phyloP scores from a whole-genome alignment of 2,888 invertebrate species.

The Parapristionchus giblindavisi region DNA sequence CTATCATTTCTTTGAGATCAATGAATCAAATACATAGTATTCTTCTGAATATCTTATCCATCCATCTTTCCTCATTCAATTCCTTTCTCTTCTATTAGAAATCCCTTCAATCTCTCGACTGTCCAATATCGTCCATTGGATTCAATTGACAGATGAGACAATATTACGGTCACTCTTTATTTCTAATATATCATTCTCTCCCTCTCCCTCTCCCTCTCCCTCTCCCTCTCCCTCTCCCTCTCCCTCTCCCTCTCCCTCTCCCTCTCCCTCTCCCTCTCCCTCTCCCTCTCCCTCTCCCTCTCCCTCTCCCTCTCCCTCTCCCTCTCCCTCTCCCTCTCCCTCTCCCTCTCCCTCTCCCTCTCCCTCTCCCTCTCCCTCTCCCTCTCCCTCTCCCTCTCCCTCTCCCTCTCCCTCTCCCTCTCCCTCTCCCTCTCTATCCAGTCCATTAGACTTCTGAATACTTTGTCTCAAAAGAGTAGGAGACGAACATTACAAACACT shows the following conservation, averaged over 20 bases:
- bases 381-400: slow-evolving; percentile 4
- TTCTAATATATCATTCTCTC: neutral
- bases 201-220: neutral
- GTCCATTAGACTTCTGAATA: neutral
- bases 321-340: neutral
- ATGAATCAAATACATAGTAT: too few relatives aligned
- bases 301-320: slow-evolving; percentile 1
- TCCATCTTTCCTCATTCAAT: slow-evolving; percentile 28
- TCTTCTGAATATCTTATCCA: slow-evolving; percentile 15
- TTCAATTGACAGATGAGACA: too few relatives aligned
- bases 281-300: slow-evolving; percentile 17
- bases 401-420: neutral
- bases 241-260: neutral
- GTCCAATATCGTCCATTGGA: too few relatives aligned
- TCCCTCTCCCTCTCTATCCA: neutral
- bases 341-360: slow-evolving; percentile 6
- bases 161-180: neutral
- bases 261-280: neutral
- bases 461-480: too few relatives aligned
- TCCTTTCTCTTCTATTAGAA: slow-evolving; percentile 11
- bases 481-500: too few relatives aligned
- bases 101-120: too few relatives aligned
- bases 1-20: too few relatives aligned
- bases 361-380: slow-evolving; percentile 1
- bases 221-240: slow-evolving; percentile 3